Conservation (phyloP, 64 coral and sea anemone genomes). For the Stylophora pistillata region DNA sequence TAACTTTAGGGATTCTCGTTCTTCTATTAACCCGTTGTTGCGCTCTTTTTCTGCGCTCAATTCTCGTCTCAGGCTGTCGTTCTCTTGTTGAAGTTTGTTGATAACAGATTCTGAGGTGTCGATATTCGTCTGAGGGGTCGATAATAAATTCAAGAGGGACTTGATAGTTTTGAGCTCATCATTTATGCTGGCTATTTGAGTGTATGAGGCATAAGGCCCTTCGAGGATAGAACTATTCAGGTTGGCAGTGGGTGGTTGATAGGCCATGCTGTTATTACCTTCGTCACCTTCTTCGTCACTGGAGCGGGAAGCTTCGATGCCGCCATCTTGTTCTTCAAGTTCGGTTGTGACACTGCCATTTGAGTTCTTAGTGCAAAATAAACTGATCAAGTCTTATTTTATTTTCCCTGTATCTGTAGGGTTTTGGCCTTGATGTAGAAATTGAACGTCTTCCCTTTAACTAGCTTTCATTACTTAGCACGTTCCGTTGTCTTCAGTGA, state of each 20-base stretch:
- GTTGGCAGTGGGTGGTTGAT: slow-evolving; percentile 31
- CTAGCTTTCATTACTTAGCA: slow-evolving; percentile 15
- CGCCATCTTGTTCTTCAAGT: slow-evolving; percentile 46
- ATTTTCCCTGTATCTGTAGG: slow-evolving; percentile 44
- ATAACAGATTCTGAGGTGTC: slow-evolving; percentile 29
- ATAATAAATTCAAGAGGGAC: slow-evolving; percentile 30
- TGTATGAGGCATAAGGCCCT: slow-evolving; percentile 37
- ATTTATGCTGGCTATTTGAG: slow-evolving; percentile 49
- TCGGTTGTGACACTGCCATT: slow-evolving; percentile 28
- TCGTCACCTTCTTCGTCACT: slow-evolving; percentile 5
- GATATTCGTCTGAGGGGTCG: slow-evolving; percentile 20
- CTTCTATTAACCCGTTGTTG: slow-evolving; percentile 10
- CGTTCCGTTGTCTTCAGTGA: slow-evolving; percentile 34
- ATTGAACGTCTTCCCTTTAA: neutral
- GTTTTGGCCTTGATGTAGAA: neutral
- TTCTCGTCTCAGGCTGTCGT: slow-evolving; percentile 31
- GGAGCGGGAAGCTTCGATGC: slow-evolving; percentile 16
- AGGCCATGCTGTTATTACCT: slow-evolving; percentile 26
- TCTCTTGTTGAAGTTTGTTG: slow-evolving; percentile 25
- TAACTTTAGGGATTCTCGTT: slow-evolving; percentile 18
- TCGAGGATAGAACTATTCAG: slow-evolving; percentile 7
- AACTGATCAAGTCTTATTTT: slow-evolving; percentile 32
- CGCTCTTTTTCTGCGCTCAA: slow-evolving; percentile 29
- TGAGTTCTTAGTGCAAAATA: neutral
- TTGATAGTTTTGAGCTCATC: slow-evolving; percentile 41